Evolutionary conservation across 2,888 invertebrate species (phyloP).

Genomic region (Clivina fossor): DNA sequence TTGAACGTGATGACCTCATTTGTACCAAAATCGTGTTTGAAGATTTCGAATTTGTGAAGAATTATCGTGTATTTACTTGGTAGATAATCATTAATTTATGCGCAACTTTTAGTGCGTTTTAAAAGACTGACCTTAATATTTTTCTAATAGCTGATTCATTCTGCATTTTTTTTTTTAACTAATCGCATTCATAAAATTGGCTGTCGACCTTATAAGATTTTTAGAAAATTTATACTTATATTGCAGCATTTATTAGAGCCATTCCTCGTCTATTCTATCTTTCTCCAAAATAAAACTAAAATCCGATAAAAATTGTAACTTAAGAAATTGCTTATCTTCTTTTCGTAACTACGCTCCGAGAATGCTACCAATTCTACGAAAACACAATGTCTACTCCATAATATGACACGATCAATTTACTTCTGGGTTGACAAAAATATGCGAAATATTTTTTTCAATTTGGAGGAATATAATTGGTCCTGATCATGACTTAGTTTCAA

Average conservation of each 20-base stretch:
- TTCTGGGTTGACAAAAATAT: slow-evolving; percentile 6
- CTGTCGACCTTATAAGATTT: too few relatives aligned
- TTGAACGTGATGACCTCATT: too few relatives aligned
- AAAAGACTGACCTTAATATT: slow-evolving; percentile 30
- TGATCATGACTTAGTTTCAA: slow-evolving; percentile 27
- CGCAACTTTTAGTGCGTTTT: slow-evolving; percentile 27
- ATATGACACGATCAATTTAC: slow-evolving; percentile 13
- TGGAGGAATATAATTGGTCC: slow-evolving; percentile 7
- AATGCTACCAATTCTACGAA: not conserved
- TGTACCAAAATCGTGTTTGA: too few relatives aligned
- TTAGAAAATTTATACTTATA: too few relatives aligned
- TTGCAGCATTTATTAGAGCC: slow-evolving; percentile 14
- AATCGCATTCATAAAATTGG: too few relatives aligned
- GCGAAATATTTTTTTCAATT: slow-evolving; percentile 10
- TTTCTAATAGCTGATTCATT: slow-evolving; percentile 15
- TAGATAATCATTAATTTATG: too few relatives aligned
- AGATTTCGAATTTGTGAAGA: too few relatives aligned
- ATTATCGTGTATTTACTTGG: too few relatives aligned
- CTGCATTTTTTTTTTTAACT: slow-evolving; percentile 17
- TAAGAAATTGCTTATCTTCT: slow-evolving; percentile 21
- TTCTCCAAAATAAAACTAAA: slow-evolving; percentile 5
- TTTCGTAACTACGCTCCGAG: too few relatives aligned
- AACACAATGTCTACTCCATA: slow-evolving; percentile 3
- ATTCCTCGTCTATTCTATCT: slow-evolving; percentile 20
- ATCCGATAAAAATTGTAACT: slow-evolving; percentile 11